Base-by-base conservation (phyloP, 35 echinoderm and acorn worm genomes). In the Lytechinus variegatus region DNA sequence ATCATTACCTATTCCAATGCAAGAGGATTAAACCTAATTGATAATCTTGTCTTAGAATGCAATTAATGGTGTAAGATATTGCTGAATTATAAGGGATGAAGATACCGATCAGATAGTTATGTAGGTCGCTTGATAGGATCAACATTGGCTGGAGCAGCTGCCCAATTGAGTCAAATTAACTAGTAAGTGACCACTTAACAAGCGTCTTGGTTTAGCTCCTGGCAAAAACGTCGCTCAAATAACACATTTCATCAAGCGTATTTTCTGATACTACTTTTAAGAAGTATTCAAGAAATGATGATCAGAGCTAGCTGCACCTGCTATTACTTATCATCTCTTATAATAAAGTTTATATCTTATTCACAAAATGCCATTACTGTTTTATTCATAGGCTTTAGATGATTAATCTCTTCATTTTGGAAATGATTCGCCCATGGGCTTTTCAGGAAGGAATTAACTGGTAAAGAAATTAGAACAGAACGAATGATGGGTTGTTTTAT, bases 121-220 rank as follows among this genome's bases (percentile, higher is more conserved):
- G 4, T 79, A 24, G 2, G 21, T 16, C 52, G 88, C 52, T 90
- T 90, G 27, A 90, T 27, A 54, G 11, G 88, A 52, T 90, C 88
- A 10, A 9, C 10, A 10, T 5, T 3, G 88, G 24, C 52, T 14
- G 88, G 52, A 29, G 88, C 88, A 90, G 88, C 88, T 90, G 88
- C 24, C 10, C 88, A 90, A 90, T 90, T 54, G 88, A 44, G 88
- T 90, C 88, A 90, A 90, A 90, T 90, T 90, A 90, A 21, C 13
- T 52, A 51, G 88, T 90, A 90, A 90, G 52, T 27, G 52, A 28
- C 88, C 88, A 90, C 88, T 90, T 90, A 90, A 90, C 28, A 4
- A 79, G n/a, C 66, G 66, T 7, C 1, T 79, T 3, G 14, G 66
- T 79, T 14, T 79, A 21, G 88, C 88, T 90, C 88, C 28, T 90